These are phyloP conservation scores for Nyctereutes procyonoides DNA, from an alignment of 2,113 vertebrate genomes.

Conservation along the genomic window DNA sequence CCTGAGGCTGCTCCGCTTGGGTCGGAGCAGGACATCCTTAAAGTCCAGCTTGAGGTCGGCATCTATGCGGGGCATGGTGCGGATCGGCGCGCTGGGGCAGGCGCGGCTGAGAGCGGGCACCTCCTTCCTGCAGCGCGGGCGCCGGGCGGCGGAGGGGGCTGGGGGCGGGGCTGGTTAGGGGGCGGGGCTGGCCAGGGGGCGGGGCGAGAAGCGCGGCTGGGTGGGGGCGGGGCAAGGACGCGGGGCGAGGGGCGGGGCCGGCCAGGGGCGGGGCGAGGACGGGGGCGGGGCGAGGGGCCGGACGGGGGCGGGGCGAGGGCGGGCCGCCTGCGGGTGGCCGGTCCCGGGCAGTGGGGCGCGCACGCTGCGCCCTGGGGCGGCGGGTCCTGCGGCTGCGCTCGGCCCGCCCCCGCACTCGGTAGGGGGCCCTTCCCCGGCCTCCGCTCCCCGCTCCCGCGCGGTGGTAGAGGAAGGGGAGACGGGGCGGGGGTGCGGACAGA, in stretches of 20 bases:
- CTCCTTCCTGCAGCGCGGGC: conserved; percentile 33
- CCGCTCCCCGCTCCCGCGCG: background rate
- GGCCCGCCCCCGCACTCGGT: too few relatives aligned
- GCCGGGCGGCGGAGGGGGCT: conserved; percentile 25
- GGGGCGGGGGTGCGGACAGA: background rate
- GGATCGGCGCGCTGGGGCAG: background rate
- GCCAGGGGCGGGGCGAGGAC: background rate
- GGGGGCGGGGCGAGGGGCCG: background rate
- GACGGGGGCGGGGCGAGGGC: too few relatives aligned
- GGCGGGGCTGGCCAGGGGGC: background rate
- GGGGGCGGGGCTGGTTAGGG: background rate
- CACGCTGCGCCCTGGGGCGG: background rate
- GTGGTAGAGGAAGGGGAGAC: fast-evolving
- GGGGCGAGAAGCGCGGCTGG: background rate
- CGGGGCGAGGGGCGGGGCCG: conserved; percentile 37
- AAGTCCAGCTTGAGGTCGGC: conserved; percentile 98
- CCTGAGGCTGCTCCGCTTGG: conserved; percentile 98
- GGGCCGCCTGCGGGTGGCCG: background rate
- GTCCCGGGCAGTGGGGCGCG: background rate
- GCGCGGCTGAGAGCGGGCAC: background rate
- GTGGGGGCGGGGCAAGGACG: conserved; percentile 19
- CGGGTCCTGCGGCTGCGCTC: background rate
- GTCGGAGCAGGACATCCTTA: conserved; percentile 97
- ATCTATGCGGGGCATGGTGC: conserved; percentile 95
- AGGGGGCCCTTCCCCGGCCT: background rate